These are phyloP conservation scores for Chaetodon trifascialis DNA, from an alignment of 2,113 vertebrate species.

Conservation along the genomic window DNA sequence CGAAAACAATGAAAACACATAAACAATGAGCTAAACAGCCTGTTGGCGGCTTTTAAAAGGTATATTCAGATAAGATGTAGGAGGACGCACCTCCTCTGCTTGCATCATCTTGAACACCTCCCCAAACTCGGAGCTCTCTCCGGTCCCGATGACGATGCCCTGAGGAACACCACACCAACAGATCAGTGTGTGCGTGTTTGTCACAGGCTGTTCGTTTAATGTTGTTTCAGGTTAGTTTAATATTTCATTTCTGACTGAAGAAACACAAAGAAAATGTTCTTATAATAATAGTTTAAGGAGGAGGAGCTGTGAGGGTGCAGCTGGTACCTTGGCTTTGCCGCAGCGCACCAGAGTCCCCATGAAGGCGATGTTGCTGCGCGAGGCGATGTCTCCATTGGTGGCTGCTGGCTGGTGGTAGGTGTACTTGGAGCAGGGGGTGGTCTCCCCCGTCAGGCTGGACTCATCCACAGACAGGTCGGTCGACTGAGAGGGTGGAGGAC, in stretches of 20 bases:
- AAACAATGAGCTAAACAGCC: neutral
- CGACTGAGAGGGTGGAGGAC: constrained; percentile 79
- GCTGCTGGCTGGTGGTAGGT: constrained; percentile 86
- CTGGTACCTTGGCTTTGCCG: constrained; percentile 95
- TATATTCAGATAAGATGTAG: neutral
- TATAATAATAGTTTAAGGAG: neutral
- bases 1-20: neutral
- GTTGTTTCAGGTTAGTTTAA: neutral
- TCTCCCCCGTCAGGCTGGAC: constrained; percentile 97
- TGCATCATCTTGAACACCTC: constrained; percentile 99
- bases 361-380: constrained; percentile 96
- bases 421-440: constrained; percentile 91
- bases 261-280: neutral
- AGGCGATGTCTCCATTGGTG: constrained; percentile 91
- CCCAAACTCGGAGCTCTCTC: constrained; percentile 98
- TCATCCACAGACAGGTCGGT: constrained; percentile 94
- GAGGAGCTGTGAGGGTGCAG: neutral
- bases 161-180: constrained; percentile 67
- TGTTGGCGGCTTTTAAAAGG: neutral
- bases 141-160: constrained; percentile 98
- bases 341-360: constrained; percentile 99
- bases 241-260: neutral
- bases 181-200: neutral
- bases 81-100: constrained; percentile 91
- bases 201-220: neutral